Base-by-base conservation (phyloP, 2,797 vertebrate species). In the Triplophysa bombifrons region DNA sequence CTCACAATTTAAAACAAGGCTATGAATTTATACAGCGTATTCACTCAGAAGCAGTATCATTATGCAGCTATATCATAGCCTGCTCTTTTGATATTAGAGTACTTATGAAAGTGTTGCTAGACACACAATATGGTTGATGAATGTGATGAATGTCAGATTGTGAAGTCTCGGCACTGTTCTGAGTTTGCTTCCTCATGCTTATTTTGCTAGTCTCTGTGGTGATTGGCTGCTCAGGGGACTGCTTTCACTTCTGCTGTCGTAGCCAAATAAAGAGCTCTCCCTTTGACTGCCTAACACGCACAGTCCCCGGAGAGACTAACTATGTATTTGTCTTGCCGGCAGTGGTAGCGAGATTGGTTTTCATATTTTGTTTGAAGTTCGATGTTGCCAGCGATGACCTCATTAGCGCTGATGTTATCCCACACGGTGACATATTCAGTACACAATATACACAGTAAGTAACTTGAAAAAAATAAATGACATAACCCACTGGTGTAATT, bases 161-260 rank as follows among this genome's bases (percentile, higher is more conserved):
- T 48, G 70, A 71, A 19, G 46, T 48, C 67, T 70, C 13, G 14
- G 12, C 30, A 17, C 44, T 73, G 38, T 80, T 51, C 69, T 72
- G 60, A 46, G 67, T 74, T 56, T 74, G 78, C 84, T 86, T 84
- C 69, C 82, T 76, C 72, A 68, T 84, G 75, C 50, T 41, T 68
- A 63, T 55, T 64, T 64, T 53, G 13, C 63, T 72, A 41, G 12
- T 81, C 53, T 84, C 80, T 71, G 78, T 76, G 76, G 72, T 78
- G 66, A 56, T 4, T 68, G 71, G 51, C 51, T 72, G 19, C 72
- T 25, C 73, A 46, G 66, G 27, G 63, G 70, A 71, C 65, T 19
- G 50, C 82, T 84, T 82, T 92, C 89, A 88, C 92, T 92, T 93
- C 93, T 91, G 86, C 90, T 88, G 27, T 84, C 86, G 92, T 88